Evolutionary conservation across 1,140 invertebrate species (phyloP), one percentile per base, ranked within the genome.

Genomic region (Penaeus japonicus): DNA sequence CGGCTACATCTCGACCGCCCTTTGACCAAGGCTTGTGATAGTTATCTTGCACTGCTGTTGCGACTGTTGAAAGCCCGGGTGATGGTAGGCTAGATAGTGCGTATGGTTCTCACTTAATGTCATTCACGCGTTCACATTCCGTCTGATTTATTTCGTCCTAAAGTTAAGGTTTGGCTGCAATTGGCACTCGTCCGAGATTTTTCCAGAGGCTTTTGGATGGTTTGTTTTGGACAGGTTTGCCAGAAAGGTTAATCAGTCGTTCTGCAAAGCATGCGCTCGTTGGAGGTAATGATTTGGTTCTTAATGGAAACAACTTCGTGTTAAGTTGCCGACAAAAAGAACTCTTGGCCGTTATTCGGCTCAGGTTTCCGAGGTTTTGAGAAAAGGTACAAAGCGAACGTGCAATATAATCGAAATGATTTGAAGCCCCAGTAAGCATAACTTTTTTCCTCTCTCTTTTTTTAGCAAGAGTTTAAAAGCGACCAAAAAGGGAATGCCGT

Each of bases 111-210:
- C 86, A 88, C 79, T 88, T 88, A 88, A 88, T 88, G 86, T 88
- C 86, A 88, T 83, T 88, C 86, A 88, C 79, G 62, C n/a, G 24
- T 59, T 75, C 86, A 88, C 86, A 88, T 88, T 83, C 83, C 86
- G 78, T 88, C 86, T 88, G 86, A 88, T 88, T 88, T 88, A 88
- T 88, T 88, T 30, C 77, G 65, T 73, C 86, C 30, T 88, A 88
- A 88, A 88, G 86, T 83, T 88, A 75, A 83, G 57, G 59, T 83
- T 59, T 22, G 79, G 47, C 79, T 83, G 30, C 86, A 57, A 82
- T 88, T 82, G 80, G 65, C 86, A 32, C 59, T 83, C 54, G 73
- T 47, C 47, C 47, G 47, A 47, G 55, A 82, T 57, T 32, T 32
- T 59, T 82, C 57, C n/a, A 10, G 32, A 55, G 32, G 80, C 22